phyloP scores from a whole-genome alignment of 2,888 invertebrate genomes.

The Meiosimyza platycephala region DNA sequence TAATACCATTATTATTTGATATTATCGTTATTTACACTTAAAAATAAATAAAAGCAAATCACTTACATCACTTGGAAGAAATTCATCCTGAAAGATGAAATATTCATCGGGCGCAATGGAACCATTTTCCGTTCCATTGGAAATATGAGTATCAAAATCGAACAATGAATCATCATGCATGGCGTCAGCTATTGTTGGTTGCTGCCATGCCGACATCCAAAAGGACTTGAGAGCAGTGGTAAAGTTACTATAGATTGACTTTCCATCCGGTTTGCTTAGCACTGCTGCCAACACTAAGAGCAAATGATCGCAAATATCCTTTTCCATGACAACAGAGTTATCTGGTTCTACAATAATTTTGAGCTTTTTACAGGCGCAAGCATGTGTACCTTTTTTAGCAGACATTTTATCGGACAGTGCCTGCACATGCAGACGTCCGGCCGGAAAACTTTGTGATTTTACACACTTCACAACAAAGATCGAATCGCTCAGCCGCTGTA shows the following conservation, averaged over 20 bases:
- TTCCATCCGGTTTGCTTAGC: constrained; percentile 55
- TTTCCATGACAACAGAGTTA: constrained; percentile 61
- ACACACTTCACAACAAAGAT: constrained; percentile 63
- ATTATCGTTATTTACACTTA: not conserved
- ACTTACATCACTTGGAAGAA: constrained; percentile 50
- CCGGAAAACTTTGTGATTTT: constrained; percentile 59
- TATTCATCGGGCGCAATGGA: constrained; percentile 50
- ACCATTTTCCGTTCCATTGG: constrained; percentile 43
- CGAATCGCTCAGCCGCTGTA: constrained; percentile 60
- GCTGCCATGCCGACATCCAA: constrained; percentile 58
- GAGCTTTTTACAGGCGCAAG: constrained; percentile 63
- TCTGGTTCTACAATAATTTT: constrained; percentile 64
- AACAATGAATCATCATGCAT: constrained; percentile 45
- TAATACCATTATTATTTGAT: too few relatives aligned
- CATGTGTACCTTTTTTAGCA: constrained; percentile 52
- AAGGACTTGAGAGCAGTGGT: constrained; percentile 57
- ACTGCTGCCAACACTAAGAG: constrained; percentile 61
- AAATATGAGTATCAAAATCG: constrained; percentile 49
- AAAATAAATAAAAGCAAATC: not conserved
- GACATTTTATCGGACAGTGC: constrained; percentile 52
- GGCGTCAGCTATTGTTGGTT: constrained; percentile 52
- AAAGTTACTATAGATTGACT: constrained; percentile 58
- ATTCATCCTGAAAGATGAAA: constrained; percentile 57
- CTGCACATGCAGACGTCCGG: constrained; percentile 61
- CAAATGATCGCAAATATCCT: constrained; percentile 65